A percentile compares a stretch with the other conserved stretches of the same genome.
These are phyloP conservation scores for Cyphomyrus discorhynchus DNA, from an alignment of 2,113 vertebrate species.

Conservation along the genomic window DNA sequence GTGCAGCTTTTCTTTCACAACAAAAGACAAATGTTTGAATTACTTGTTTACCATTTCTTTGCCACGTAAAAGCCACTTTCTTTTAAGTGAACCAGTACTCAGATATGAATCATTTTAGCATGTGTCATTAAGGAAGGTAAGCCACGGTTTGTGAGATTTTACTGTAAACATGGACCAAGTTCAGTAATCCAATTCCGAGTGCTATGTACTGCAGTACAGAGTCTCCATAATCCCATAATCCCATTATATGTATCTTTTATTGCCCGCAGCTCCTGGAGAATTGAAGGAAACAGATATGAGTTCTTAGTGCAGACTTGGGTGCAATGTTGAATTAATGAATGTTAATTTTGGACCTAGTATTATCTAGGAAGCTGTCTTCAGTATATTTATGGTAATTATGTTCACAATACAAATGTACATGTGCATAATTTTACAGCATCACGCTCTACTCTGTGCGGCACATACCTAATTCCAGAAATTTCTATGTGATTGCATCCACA, in stretches of 20 bases:
- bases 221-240: conserved; percentile 12
- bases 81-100: neutral
- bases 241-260: conserved; percentile 14
- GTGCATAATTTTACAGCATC: neutral
- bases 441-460: neutral
- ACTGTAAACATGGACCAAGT: conserved; percentile 4
- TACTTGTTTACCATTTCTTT: neutral
- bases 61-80: neutral
- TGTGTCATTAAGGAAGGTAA: neutral
- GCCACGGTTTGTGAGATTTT: neutral
- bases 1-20: neutral
- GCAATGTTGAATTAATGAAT: neutral
- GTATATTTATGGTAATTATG: neutral
- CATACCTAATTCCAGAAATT: neutral
- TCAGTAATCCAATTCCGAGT: neutral
- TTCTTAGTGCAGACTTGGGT: neutral
- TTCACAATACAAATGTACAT: neutral
- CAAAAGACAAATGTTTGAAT: neutral
- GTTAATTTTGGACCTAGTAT: neutral
- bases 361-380: neutral
- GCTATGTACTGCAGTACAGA: neutral
- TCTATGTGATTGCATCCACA: neutral
- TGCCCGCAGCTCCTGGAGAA: neutral
- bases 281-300: conserved; percentile 8
- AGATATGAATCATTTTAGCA: neutral